Conservation (phyloP, 1,140 invertebrate genomes). For the Grapholita molesta region DNA sequence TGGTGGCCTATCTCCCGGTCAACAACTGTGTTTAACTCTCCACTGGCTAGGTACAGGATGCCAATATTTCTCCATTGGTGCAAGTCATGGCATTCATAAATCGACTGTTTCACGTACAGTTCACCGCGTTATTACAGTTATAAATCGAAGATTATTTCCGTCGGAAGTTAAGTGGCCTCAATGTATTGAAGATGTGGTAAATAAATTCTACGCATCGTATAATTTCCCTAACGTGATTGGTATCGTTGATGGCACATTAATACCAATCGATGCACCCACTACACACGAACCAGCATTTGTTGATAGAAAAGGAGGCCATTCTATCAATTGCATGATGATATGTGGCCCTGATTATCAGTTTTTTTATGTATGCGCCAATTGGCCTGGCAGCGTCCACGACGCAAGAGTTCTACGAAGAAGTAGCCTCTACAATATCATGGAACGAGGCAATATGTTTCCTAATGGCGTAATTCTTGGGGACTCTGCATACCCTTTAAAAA, state of each 20-base stretch:
- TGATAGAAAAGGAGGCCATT: neutral
- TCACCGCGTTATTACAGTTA: neutral
- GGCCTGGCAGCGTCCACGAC: neutral
- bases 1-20: neutral
- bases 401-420: neutral
- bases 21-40: neutral
- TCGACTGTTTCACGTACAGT: neutral
- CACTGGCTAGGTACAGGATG: neutral
- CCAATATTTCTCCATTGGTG: neutral
- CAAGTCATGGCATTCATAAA: neutral
- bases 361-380: neutral
- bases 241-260: neutral
- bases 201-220: neutral
- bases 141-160: neutral
- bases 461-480: neutral
- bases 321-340: neutral
- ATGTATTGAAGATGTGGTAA: neutral
- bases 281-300: neutral
- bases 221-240: neutral
- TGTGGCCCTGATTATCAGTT: neutral
- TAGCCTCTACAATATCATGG: neutral
- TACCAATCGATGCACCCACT: neutral
- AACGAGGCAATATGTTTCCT: neutral
- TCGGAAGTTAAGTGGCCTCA: neutral
- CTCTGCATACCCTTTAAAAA: neutral